phyloP scores from a whole-genome alignment of 2,888 invertebrate species.

The Hypena proboscidalis region DNA sequence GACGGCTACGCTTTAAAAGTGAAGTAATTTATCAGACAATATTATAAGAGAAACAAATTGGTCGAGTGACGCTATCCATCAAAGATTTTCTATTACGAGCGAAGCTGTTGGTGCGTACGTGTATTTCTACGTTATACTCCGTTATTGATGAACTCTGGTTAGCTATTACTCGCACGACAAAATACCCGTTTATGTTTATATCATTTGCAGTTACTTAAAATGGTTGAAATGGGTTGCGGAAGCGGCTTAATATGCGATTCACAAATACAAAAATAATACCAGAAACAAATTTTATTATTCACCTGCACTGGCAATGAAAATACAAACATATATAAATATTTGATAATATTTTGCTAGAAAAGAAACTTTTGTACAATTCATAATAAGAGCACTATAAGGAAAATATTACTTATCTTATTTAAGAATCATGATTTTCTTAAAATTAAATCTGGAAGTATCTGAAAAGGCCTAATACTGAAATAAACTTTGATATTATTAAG shows the following conservation, averaged over 20 bases:
- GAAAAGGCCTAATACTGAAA: too few species aligned
- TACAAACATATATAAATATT: constrained; percentile 14
- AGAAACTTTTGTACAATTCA: too few species aligned
- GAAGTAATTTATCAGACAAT: constrained; percentile 49
- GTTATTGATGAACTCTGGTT: constrained; percentile 48
- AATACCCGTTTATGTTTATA: constrained; percentile 41
- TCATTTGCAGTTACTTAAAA: constrained; percentile 44
- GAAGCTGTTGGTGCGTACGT: constrained; percentile 38
- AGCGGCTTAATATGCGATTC: constrained; percentile 39
- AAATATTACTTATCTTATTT: too few species aligned
- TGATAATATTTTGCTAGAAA: too few species aligned
- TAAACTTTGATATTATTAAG: too few species aligned
- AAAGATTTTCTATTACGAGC: constrained; percentile 51
- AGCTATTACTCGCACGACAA: constrained; percentile 38
- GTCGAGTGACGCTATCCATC: constrained; percentile 52
- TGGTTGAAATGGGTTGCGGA: constrained; percentile 37
- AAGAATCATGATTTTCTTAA: too few species aligned
- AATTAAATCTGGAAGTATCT: too few species aligned
- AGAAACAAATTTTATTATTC: constrained; percentile 35
- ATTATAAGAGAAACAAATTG: constrained; percentile 51
- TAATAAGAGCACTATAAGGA: too few species aligned
- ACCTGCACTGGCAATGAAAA: constrained; percentile 28
- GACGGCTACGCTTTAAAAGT: constrained; percentile 25
- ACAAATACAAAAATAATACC: constrained; percentile 33
- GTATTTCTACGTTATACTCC: constrained; percentile 36